Evolutionary conservation across 2,797 vertebrate genomes (phyloP).

Genomic region (Aphelocoma californica): DNA sequence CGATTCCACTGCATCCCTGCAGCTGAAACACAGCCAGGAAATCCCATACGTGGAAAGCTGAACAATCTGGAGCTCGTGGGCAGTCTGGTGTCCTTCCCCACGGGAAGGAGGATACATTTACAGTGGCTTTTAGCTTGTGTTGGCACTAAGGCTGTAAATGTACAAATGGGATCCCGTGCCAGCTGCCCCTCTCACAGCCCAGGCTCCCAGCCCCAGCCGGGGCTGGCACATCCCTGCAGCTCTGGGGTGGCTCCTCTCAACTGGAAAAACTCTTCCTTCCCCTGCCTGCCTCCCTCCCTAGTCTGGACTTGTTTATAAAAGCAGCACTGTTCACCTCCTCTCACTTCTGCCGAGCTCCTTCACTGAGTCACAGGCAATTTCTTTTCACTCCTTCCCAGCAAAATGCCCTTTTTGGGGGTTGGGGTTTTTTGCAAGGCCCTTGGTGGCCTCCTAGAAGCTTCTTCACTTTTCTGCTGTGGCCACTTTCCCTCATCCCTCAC

Average conservation of each 20-base stretch:
- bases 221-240: neutral
- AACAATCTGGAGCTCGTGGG: fast-evolving
- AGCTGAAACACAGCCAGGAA: neutral
- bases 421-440: neutral
- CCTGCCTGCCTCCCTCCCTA: fast-evolving
- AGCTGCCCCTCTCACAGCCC: neutral
- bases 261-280: neutral
- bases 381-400: neutral
- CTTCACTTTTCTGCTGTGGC: neutral
- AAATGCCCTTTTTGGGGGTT: neutral
- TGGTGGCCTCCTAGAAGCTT: neutral
- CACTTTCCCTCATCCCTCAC: neutral
- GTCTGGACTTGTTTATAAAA: neutral
- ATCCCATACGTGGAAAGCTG: fast-evolving
- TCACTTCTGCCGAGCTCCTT: neutral
- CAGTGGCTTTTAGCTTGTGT: neutral
- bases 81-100: neutral
- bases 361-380: neutral
- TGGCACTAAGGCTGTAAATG: neutral
- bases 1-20: neutral
- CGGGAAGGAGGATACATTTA: neutral
- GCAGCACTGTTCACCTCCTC: neutral
- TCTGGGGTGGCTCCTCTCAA: neutral
- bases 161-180: no score
- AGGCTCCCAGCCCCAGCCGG: neutral